Evolutionary conservation across 2,888 invertebrate species (phyloP).

Genomic region (Microctonus brassicae): DNA sequence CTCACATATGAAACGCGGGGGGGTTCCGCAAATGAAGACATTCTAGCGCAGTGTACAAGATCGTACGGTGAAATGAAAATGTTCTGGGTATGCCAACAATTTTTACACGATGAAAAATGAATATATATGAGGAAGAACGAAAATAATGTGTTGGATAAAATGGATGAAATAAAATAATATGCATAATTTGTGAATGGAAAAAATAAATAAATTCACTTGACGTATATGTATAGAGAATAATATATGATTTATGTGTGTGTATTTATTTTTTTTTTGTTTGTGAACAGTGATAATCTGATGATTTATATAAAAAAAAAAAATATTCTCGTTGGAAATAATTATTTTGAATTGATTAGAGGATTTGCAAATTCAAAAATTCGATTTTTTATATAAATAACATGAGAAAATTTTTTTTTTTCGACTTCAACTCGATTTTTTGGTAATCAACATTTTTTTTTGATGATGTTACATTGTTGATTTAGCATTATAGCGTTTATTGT

Average conservation of each 20-base stretch:
- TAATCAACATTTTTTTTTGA: too few relatives aligned
- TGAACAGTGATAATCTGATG: not conserved
- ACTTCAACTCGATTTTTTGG: too few relatives aligned
- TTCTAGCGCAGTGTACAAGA: not conserved
- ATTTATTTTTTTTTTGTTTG: not conserved
- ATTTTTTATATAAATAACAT: too few relatives aligned
- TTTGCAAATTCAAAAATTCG: too few relatives aligned
- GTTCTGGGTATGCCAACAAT: not conserved
- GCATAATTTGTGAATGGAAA: not conserved
- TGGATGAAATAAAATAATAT: not conserved
- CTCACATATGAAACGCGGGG: constrained; percentile 1
- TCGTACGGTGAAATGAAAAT: not conserved
- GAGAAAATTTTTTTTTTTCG: too few relatives aligned
- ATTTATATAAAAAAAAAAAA: not conserved
- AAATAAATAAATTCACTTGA: constrained; percentile 1
- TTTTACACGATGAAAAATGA: constrained; percentile 3
- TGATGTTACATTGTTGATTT: too few relatives aligned
- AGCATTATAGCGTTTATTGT: too few relatives aligned
- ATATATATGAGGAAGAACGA: not conserved
- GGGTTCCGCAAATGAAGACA: constrained; percentile 29
- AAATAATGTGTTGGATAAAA: not conserved
- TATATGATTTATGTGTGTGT: not conserved
- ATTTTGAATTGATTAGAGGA: too few relatives aligned
- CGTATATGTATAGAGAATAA: not conserved
- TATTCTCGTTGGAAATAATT: too few relatives aligned